Evolutionary conservation across 2,113 vertebrate species (phyloP).

Genomic region (Nestor notabilis): DNA sequence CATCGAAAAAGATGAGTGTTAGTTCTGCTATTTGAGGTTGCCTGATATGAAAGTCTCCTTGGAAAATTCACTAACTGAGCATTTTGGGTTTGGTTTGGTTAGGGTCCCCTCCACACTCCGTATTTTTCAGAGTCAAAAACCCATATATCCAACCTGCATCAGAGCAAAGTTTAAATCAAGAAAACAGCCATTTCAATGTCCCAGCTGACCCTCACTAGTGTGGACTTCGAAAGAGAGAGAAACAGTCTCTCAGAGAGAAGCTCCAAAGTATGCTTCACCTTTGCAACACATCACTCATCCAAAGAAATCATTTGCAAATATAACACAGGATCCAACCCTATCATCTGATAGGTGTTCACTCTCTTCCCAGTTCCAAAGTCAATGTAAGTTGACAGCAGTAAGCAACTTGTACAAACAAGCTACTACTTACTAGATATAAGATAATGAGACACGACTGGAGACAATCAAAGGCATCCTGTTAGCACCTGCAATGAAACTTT

Average conservation of each 20-base stretch:
- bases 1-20: background rate
- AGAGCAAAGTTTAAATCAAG: constrained; percentile 43
- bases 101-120: no score
- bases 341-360: background rate
- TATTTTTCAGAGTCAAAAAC: background rate
- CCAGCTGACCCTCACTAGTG: background rate
- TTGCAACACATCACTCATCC: background rate
- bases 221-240: background rate
- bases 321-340: background rate
- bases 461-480: background rate
- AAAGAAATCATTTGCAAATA: background rate
- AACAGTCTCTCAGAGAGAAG: background rate
- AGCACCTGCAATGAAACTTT: background rate
- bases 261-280: background rate
- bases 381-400: background rate
- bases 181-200: background rate
- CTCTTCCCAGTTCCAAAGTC: background rate
- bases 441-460: background rate
- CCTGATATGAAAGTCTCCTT: background rate
- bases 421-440: background rate
- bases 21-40: background rate
- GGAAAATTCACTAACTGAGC: background rate
- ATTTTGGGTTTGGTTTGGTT: background rate
- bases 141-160: background rate
- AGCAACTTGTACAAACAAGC: background rate